phyloP scores from a whole-genome alignment of 2,113 vertebrate species.

The Grallaria varia region DNA sequence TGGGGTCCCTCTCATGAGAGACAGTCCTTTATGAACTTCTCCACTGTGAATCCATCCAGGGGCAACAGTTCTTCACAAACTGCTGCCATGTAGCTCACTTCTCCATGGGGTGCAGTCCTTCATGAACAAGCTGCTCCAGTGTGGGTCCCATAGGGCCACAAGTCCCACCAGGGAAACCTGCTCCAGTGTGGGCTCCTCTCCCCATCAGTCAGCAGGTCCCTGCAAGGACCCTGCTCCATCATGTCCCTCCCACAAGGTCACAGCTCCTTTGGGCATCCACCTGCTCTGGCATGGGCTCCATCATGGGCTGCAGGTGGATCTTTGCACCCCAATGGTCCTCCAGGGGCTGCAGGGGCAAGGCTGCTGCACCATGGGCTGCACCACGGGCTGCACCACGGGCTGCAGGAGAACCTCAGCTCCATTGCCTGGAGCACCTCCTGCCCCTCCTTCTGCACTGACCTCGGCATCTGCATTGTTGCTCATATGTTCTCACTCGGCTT shows the following conservation, averaged over 20 bases:
- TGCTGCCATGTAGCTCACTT: neutral
- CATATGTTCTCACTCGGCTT: neutral
- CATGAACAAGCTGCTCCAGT: neutral
- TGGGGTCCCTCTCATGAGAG: neutral
- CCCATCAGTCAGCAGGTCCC: neutral
- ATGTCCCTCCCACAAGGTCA: neutral
- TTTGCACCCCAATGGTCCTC: neutral
- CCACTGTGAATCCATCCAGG: neutral
- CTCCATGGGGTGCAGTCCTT: neutral
- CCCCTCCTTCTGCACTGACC: neutral
- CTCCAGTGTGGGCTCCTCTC: neutral
- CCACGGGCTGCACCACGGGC: neutral
- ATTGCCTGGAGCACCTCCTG: neutral
- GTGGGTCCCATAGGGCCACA: neutral
- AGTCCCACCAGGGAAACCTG: neutral
- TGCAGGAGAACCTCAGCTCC: neutral
- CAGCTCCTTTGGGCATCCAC: neutral
- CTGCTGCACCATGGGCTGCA: neutral
- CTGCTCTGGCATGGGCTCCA: neutral
- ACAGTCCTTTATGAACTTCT: neutral
- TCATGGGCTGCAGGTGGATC: neutral
- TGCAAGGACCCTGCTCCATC: neutral
- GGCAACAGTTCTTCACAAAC: neutral
- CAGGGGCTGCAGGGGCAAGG: neutral
- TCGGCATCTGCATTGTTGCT: neutral